Evolutionary conservation across 2,797 vertebrate species (phyloP), one percentile per base, ranked within the genome.

Genomic region (Denticeps clupeoides): DNA sequence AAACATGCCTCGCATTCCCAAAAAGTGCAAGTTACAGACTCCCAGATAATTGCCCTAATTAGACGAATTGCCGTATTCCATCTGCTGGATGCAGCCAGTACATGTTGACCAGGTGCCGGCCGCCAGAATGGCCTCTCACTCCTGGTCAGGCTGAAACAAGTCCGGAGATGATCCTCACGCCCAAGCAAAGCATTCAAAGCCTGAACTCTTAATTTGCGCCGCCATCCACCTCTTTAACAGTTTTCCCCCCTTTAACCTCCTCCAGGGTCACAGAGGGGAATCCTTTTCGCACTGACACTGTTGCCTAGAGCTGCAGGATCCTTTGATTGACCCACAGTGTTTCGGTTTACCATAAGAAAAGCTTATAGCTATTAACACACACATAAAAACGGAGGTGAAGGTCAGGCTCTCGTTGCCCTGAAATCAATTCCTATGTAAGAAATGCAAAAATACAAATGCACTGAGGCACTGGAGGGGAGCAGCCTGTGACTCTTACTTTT

Each of bases 1-100:
- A 29, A 32, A 62, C 63, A 77, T 78, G 81, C 68, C 67, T 74
- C 8, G 66, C 43, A 73, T 75, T 80, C 63, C 69, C 67, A 69
- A n/a, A 51, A 48, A 55, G 63, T 49, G 48, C 50, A 59, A 63
- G 67, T 45, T 60, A 58, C 66, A 62, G 58, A 29, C 46, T 47
- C 16, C 7, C 2, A 47, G 10, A 21, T 50, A 65, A 76, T 66
- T 51, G 52, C 52, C 66, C 49, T 64, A 57, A 64, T 80, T 74
- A 72, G 58, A 35, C 78, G 60, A 74, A 76, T 65, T 43, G 56
- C 50, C 55, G 67, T 47, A 64, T 56, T 73, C 52, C 62, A 50
- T 70, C 15, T 41, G 40, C 53, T 41, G 40, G n/a, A 57, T 51
- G 41, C 58, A 27, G 42, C 60, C 62, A 47, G 61, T 56, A 50